phyloP scores from a whole-genome alignment of 1,140 invertebrate genomes.

The Drosophila paulistorum region DNA sequence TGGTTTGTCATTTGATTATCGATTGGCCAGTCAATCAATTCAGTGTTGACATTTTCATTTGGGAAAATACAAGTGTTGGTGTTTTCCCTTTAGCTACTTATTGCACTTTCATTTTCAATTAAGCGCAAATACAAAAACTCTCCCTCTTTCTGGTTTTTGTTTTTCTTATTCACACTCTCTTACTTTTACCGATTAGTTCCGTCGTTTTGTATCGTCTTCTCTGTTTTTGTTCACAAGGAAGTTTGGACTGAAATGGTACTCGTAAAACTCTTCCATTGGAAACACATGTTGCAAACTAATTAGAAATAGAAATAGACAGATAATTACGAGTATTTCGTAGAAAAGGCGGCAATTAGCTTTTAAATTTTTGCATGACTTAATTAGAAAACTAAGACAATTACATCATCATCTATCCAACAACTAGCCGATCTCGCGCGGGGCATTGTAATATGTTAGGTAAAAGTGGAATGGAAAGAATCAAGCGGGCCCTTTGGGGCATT shows the following conservation, averaged over 20 bases:
- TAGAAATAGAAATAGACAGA: conserved; percentile 57
- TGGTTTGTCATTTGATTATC: conserved; percentile 70
- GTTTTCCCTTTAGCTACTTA: conserved; percentile 31
- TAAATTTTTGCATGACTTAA: conserved; percentile 76
- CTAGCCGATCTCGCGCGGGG: neutral
- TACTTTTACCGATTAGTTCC: conserved; percentile 44
- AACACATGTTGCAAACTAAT: conserved; percentile 30
- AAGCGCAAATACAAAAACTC: conserved; percentile 38
- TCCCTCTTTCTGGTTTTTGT: neutral
- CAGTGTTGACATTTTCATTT: conserved; percentile 37
- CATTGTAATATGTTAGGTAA: neutral
- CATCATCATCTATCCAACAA: conserved; percentile 39
- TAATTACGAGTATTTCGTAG: conserved; percentile 12
- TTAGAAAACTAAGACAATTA: conserved; percentile 63
- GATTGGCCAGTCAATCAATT: conserved; percentile 28
- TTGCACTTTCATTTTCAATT: conserved; percentile 80
- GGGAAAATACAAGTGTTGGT: conserved; percentile 8
- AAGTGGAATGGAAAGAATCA: conserved; percentile 47
- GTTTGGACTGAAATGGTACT: conserved; percentile 9
- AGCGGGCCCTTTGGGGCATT: conserved; percentile 21
- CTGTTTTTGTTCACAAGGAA: neutral
- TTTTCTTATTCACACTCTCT: conserved; percentile 21
- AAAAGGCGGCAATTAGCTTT: conserved; percentile 62
- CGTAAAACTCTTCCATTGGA: conserved; percentile 8
- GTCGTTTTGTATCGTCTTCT: conserved; percentile 48